Evolutionary conservation across 2,797 vertebrate genomes (phyloP).

Genomic region (Tenualosa thibaudeaui): DNA sequence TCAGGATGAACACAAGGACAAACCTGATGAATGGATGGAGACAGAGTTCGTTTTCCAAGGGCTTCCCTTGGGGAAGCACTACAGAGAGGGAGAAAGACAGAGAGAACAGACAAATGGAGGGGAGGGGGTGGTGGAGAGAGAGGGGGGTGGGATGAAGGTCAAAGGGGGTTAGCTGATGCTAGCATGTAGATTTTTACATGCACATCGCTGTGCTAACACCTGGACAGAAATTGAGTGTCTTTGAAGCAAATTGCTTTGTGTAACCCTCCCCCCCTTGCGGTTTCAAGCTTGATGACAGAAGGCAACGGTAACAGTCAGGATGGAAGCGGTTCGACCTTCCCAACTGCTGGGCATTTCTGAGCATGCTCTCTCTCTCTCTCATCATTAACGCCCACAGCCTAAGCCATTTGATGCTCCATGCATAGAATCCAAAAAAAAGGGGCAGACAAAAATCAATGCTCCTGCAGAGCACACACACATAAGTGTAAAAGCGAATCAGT

Average conservation of each 20-base stretch:
- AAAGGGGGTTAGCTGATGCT: background rate
- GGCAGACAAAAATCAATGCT: background rate
- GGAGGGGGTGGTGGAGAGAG: background rate
- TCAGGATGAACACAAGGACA: conserved; percentile 16
- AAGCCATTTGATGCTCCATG: background rate
- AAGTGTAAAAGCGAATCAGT: background rate
- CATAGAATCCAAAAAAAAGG: background rate
- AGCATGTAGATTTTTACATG: background rate
- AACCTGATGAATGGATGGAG: background rate
- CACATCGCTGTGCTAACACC: background rate
- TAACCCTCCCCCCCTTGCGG: background rate
- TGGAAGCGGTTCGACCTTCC: background rate
- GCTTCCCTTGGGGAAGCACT: background rate
- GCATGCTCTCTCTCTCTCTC: background rate
- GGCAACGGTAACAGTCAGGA: background rate
- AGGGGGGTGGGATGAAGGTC: background rate
- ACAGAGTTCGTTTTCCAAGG: background rate
- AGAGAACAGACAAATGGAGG: background rate
- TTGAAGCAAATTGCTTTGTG: conserved; percentile 22
- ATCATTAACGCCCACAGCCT: background rate
- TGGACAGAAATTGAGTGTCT: conserved; percentile 14
- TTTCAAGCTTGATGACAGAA: background rate
- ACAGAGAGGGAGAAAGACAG: background rate
- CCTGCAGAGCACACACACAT: background rate
- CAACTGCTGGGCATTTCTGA: background rate